A percentile compares a stretch with the other conserved stretches of the same genome.
phyloP scores from a whole-genome alignment of 2,113 vertebrate genomes.

The Sterrhoptilus dennistouni region DNA sequence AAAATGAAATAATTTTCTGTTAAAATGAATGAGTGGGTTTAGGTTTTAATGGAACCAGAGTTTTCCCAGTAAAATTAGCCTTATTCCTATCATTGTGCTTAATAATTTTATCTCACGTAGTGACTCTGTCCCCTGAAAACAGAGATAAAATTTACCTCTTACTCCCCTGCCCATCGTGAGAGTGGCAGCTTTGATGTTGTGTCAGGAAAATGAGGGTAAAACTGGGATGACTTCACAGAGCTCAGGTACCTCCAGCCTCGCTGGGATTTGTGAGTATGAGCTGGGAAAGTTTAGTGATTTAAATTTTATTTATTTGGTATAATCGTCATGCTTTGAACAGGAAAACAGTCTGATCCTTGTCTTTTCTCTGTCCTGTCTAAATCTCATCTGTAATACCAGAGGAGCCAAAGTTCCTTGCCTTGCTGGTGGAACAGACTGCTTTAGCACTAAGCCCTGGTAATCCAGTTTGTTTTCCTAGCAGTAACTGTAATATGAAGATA shows the following conservation, averaged over 20 bases:
- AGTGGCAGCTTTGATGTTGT: neutral
- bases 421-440: constrained; percentile 7
- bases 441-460: constrained; percentile 40
- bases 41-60: neutral
- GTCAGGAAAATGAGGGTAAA: neutral
- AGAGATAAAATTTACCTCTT: neutral
- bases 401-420: constrained; percentile 3
- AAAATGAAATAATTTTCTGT: neutral
- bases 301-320: neutral
- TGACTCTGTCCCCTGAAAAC: neutral
- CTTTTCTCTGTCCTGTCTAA: neutral
- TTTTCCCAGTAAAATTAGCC: neutral
- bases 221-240: neutral
- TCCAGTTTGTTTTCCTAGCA: constrained; percentile 40
- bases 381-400: neutral
- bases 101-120: accelerated
- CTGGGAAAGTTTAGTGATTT: neutral
- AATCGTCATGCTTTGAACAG: neutral
- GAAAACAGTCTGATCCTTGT: neutral
- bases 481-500: neutral
- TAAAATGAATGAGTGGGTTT: neutral
- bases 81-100: neutral
- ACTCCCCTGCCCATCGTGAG: neutral
- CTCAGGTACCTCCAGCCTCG: neutral
- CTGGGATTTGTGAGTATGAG: neutral